These are phyloP conservation scores for Eupleurogrammus muticus DNA, from an alignment of 2,797 vertebrate species.

Conservation along the genomic window DNA sequence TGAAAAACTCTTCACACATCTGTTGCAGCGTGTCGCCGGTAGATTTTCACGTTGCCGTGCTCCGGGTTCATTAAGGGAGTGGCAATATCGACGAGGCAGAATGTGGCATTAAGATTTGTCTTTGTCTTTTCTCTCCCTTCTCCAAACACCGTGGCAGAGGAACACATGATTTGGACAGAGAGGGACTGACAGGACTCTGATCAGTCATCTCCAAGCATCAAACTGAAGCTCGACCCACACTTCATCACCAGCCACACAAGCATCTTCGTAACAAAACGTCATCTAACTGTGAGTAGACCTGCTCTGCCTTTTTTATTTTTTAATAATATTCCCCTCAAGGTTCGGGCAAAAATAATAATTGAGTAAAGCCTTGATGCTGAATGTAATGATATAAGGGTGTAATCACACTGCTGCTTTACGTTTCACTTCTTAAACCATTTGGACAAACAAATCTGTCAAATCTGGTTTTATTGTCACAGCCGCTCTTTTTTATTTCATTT, in stretches of 20 bases:
- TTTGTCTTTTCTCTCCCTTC: conserved; percentile 73
- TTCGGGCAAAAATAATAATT: conserved; percentile 27
- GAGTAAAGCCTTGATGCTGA: conserved; percentile 9
- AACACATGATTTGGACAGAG: conserved; percentile 81
- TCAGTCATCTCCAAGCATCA: conserved; percentile 82
- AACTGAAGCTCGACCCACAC: conserved; percentile 78
- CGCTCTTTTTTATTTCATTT: conserved; percentile 15
- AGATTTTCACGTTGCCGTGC: conserved; percentile 67
- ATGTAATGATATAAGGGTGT: too few species aligned
- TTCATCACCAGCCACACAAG: conserved; percentile 80
- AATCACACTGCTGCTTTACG: conserved; percentile 11
- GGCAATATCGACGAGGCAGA: conserved; percentile 75
- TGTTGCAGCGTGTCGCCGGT: conserved; percentile 70
- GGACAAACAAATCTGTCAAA: conserved; percentile 21
- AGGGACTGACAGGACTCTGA: conserved; percentile 81
- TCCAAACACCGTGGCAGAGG: conserved; percentile 76
- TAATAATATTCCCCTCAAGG: not conserved
- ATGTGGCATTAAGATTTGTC: conserved; percentile 79
- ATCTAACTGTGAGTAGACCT: conserved; percentile 80
- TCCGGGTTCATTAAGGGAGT: conserved; percentile 80
- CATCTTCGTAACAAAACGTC: conserved; percentile 77
- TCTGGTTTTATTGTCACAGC: conserved; percentile 19
- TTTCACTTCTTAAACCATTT: conserved; percentile 28
- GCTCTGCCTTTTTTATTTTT: not conserved
- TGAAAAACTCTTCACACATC: conserved; percentile 78